Conservation (phyloP, 2,797 vertebrate genomes). For the Gallinago stenura region DNA sequence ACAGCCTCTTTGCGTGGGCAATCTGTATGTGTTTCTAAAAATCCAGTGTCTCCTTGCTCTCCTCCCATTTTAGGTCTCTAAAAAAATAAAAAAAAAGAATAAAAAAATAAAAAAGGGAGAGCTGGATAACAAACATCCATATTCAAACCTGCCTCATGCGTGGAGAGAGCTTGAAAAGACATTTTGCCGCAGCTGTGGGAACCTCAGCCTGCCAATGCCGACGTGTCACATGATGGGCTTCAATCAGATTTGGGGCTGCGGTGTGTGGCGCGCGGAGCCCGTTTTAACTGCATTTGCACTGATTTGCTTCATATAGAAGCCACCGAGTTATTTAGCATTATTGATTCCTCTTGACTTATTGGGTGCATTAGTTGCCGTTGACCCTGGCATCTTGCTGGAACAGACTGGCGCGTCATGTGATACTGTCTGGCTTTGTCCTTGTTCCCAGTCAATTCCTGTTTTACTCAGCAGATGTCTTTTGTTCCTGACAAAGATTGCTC, state of each 20-base stretch:
- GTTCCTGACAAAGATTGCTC: conserved; percentile 44
- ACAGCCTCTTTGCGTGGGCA: conserved; percentile 4
- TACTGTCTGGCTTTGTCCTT: conserved; percentile 49
- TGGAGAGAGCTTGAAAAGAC: neutral
- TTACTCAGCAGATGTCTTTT: conserved; percentile 37
- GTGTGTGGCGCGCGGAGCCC: neutral
- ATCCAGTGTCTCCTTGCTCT: neutral
- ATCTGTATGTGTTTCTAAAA: neutral
- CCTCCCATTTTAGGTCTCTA: neutral
- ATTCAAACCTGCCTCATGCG: neutral
- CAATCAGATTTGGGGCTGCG: neutral
- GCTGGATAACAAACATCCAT: neutral
- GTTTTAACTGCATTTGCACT: conserved; percentile 26
- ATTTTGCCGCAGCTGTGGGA: neutral
- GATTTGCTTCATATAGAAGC: conserved; percentile 35
- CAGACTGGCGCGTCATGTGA: neutral
- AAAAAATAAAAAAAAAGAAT: neutral
- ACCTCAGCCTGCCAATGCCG: neutral
- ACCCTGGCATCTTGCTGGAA: conserved; percentile 68
- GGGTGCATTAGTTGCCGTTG: conserved; percentile 60
- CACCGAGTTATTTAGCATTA: conserved; percentile 64
- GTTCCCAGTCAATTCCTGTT: neutral
- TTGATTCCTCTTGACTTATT: conserved; percentile 68
- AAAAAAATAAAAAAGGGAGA: neutral
- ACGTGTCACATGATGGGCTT: neutral